Evolutionary conservation across 1,140 invertebrate genomes (phyloP).

Genomic region (Tetragnatha versicolor): DNA sequence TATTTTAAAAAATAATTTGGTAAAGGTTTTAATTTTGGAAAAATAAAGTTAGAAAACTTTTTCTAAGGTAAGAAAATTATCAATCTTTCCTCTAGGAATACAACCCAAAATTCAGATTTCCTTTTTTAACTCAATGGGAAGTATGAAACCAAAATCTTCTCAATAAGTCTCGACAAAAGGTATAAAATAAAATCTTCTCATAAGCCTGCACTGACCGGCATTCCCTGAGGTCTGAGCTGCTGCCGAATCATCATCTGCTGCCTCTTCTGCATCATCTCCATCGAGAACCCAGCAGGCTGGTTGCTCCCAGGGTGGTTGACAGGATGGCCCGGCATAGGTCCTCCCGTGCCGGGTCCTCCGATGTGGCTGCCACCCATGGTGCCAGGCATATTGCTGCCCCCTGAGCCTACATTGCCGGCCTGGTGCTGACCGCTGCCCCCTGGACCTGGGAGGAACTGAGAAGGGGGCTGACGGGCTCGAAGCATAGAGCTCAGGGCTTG

Average conservation of each 20-base stretch:
- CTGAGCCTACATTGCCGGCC: slow-evolving; percentile 67
- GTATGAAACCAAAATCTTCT: too few species aligned
- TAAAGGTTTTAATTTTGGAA: too few species aligned
- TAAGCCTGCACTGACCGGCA: slow-evolving; percentile 48
- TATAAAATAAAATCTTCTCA: too few species aligned
- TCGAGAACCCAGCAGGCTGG: slow-evolving; percentile 28
- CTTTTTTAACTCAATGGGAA: too few species aligned
- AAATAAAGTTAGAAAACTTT: too few species aligned
- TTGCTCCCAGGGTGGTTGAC: slow-evolving; percentile 47
- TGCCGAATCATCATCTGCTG: slow-evolving; percentile 56
- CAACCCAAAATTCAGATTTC: too few species aligned
- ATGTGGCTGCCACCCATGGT: slow-evolving; percentile 66
- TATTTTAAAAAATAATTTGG: too few species aligned
- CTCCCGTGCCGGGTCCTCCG: slow-evolving; percentile 45
- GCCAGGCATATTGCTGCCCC: slow-evolving; percentile 61
- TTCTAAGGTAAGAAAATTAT: too few species aligned
- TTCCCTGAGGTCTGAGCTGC: slow-evolving; percentile 60
- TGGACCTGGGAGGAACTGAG: slow-evolving; percentile 57
- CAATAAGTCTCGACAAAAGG: too few species aligned
- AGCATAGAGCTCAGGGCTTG: slow-evolving; percentile 87
- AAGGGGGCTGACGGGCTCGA: slow-evolving; percentile 69
- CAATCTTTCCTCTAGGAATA: too few species aligned
- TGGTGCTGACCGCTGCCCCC: slow-evolving; percentile 46
- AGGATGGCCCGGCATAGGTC: slow-evolving; percentile 51
- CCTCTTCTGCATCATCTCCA: slow-evolving; percentile 60